Evolutionary conservation across 2,797 vertebrate species (phyloP).

Genomic region (Sebastes baramenuke): DNA sequence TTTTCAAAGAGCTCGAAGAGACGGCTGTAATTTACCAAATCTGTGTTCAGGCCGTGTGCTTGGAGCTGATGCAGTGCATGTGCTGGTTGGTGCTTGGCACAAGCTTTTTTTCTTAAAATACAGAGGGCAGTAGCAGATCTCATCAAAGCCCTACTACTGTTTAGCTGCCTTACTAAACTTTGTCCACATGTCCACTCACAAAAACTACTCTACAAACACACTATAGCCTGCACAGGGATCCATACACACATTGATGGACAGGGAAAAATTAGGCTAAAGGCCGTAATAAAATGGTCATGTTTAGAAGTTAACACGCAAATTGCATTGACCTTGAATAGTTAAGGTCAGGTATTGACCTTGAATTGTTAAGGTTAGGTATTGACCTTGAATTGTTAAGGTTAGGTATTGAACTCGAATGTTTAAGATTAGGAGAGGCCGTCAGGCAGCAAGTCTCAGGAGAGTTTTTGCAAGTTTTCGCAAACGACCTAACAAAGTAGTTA

Average conservation of each 20-base stretch:
- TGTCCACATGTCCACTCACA: slow-evolving; percentile 42
- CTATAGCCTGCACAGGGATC: background rate
- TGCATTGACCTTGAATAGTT: too few species aligned
- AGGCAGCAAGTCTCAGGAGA: too few species aligned
- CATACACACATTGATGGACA: background rate
- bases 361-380: too few species aligned
- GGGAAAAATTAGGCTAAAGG: background rate
- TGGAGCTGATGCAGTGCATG: slow-evolving; percentile 28
- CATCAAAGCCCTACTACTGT: slow-evolving; percentile 64
- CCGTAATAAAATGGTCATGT: background rate
- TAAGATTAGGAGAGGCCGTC: too few species aligned
- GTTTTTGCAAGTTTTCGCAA: too few species aligned
- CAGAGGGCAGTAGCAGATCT: slow-evolving; percentile 58
- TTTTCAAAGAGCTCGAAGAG: slow-evolving; percentile 50
- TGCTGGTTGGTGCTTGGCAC: slow-evolving; percentile 34
- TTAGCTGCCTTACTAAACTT: slow-evolving; percentile 43
- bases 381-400: too few species aligned
- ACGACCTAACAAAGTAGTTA: too few species aligned
- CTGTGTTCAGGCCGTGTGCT: slow-evolving; percentile 50
- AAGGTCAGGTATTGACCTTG: too few species aligned
- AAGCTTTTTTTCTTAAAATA: slow-evolving; percentile 35
- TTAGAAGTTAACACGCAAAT: too few species aligned
- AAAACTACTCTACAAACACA: slow-evolving; percentile 26
- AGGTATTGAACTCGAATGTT: too few species aligned
- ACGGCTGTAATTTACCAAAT: slow-evolving; percentile 63